Conservation (phyloP, 2,888 invertebrate genomes). For the Drosophila limbata region DNA sequence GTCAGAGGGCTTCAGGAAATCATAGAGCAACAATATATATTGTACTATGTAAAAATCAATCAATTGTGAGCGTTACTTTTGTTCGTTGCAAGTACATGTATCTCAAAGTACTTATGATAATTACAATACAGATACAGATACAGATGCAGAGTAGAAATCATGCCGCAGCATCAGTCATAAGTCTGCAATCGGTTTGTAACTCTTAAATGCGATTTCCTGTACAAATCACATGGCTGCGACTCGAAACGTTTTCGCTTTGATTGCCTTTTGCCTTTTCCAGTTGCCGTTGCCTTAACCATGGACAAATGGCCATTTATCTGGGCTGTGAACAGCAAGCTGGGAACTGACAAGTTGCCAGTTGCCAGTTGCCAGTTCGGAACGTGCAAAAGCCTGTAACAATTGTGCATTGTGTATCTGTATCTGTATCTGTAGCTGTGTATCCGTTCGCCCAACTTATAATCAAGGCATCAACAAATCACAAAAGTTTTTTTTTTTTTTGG, state of each 20-base stretch:
- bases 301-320: slow-evolving; percentile 70
- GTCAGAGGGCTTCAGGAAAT: slow-evolving; percentile 67
- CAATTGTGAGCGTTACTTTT: slow-evolving; percentile 63
- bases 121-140: slow-evolving; percentile 53
- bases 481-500: slow-evolving; percentile 32
- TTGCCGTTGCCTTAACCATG: slow-evolving; percentile 33
- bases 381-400: slow-evolving; percentile 47
- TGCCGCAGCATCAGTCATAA: slow-evolving; percentile 41
- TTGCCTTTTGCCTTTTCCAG: slow-evolving; percentile 32
- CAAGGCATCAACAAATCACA: slow-evolving; percentile 75
- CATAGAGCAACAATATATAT: slow-evolving; percentile 54
- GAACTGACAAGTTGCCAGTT: slow-evolving; percentile 15
- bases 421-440: slow-evolving; percentile 53
- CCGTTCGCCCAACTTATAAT: slow-evolving; percentile 71
- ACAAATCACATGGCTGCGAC: slow-evolving; percentile 69
- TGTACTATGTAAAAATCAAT: slow-evolving; percentile 62
- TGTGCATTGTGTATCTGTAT: slow-evolving; percentile 49
- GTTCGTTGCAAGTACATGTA: slow-evolving; percentile 30
- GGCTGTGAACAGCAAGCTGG: slow-evolving; percentile 39
- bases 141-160: slow-evolving; percentile 12
- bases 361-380: slow-evolving; percentile 23
- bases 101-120: slow-evolving; percentile 75
- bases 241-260: slow-evolving; percentile 70
- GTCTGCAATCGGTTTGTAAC: slow-evolving; percentile 49
- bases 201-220: slow-evolving; percentile 73